Base-by-base conservation (phyloP, 2,113 vertebrate genomes). In the Leptodactylus fuscus region DNA sequence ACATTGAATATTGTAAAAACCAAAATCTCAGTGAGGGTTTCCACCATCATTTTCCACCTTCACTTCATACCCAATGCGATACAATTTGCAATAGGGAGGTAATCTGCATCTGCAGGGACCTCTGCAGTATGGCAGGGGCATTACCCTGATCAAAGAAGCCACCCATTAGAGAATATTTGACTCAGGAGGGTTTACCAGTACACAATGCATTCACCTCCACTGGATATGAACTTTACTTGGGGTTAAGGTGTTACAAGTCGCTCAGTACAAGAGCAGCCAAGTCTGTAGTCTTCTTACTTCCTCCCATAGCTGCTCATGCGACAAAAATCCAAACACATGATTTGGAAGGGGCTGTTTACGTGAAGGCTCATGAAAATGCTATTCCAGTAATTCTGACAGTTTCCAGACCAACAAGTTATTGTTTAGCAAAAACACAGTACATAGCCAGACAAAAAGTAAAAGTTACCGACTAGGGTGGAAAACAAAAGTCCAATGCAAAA, bases 1-100 rank as follows among this genome's bases (percentile, higher is more conserved):
- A 92, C 88, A 79, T 87, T 81, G 24, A 46, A 2, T 49, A 29
- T 22, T 24, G 11, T 62, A 29, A 29, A 24, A 24, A 58, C 48
- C 16, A 24, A 58, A 24, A 58, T 24, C n/a, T 24, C 55, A 58
- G 55, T 27, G 24, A 58, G 55, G 55, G 4, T 51, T 3, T 20
- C 53, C 53, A 55, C 53, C 16, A 18, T 51, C 16, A 18, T 10
- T 51, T 51, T 16, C 5, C 13, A 51, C n/a, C n/a, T n/a, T n/a
- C n/a, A n/a, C n/a, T n/a, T n/a, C n/a, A n/a, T n/a, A n/a, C n/a
- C n/a, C n/a, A n/a, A n/a, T n/a, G n/a, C n/a, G n/a, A n/a, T n/a
- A n/a, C n/a, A n/a, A n/a, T n/a, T n/a, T n/a, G n/a, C n/a, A n/a
- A n/a, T n/a, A n/a, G n/a, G n/a, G n/a, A n/a, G n/a, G n/a, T n/a